Evolutionary conservation across 2,888 invertebrate genomes (phyloP).

Genomic region (Pollenia griseotomentosa): DNA sequence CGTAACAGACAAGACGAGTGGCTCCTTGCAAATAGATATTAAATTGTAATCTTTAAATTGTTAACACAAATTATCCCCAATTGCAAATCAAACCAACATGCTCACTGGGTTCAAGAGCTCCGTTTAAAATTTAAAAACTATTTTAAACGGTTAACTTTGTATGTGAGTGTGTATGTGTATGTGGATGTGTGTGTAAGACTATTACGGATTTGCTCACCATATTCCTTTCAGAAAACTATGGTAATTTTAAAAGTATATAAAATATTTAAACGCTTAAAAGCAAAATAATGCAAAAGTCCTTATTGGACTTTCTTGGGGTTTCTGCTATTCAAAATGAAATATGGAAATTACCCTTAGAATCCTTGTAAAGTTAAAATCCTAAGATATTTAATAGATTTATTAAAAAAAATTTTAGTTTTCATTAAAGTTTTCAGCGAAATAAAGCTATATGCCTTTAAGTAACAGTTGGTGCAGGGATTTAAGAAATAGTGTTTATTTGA

Average conservation of each 20-base stretch:
- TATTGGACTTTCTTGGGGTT: not conserved
- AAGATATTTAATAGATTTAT: slow-evolving; percentile 41
- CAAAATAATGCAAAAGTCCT: not conserved
- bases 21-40: too few species aligned
- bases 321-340: slow-evolving; percentile 6
- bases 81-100: too few species aligned
- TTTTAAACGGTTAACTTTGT: too few species aligned
- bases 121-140: too few species aligned
- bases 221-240: not conserved
- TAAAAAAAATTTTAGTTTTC: slow-evolving; percentile 16
- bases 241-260: slow-evolving; percentile 38
- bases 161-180: too few species aligned
- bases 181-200: not conserved
- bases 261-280: slow-evolving; percentile 18
- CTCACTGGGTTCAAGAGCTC: too few species aligned
- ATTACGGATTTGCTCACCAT: slow-evolving; percentile 1
- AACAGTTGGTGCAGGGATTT: slow-evolving; percentile 13
- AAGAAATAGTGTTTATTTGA: not conserved
- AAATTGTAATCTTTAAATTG: too few species aligned
- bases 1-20: too few species aligned
- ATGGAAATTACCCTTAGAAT: slow-evolving; percentile 25
- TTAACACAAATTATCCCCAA: too few species aligned
- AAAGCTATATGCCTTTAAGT: slow-evolving; percentile 1
- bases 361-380: slow-evolving; percentile 17
- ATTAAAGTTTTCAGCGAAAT: not conserved